A percentile compares a stretch with the other conserved stretches of the same genome.
Conservation (phyloP, 2,113 vertebrate genomes). For the Plecotus auritus region DNA sequence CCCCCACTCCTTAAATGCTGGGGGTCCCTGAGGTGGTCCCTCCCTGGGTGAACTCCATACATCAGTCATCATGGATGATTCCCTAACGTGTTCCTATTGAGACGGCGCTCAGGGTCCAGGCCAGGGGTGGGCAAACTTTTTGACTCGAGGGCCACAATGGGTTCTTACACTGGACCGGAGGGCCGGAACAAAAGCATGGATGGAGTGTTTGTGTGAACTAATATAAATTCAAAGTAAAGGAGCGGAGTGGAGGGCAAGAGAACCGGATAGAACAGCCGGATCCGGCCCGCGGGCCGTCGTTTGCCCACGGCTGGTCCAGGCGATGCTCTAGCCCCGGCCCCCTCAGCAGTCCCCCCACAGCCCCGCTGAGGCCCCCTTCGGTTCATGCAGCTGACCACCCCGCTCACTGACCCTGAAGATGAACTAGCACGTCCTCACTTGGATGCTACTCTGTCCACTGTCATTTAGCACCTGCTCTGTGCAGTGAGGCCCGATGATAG, state of each 20-base stretch:
- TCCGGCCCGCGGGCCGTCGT: too few species aligned
- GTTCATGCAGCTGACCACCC: neutral
- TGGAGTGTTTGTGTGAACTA: too few species aligned
- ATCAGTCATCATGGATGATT: rapidly evolving
- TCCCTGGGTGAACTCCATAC: neutral
- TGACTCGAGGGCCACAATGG: too few species aligned
- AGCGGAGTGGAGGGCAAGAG: too few species aligned
- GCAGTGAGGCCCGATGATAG: neutral
- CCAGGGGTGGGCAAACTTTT: too few species aligned
- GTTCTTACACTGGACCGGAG: too few species aligned
- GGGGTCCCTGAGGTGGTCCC: too few species aligned
- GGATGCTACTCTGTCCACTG: neutral
- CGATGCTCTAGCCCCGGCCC: neutral
- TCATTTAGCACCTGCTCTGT: neutral
- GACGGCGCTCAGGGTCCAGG: neutral
- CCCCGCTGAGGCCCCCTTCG: neutral
- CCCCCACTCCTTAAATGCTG: neutral
- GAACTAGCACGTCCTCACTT: neutral
- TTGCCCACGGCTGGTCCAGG: too few species aligned
- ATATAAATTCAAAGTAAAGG: too few species aligned
- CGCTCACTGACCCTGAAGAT: neutral
- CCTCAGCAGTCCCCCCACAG: rapidly evolving
- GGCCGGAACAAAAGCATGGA: too few species aligned
- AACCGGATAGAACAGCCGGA: too few species aligned
- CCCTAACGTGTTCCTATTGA: neutral